Evolutionary conservation across 2,888 invertebrate genomes (phyloP).

Genomic region (Euspilapteryx auroguttella): DNA sequence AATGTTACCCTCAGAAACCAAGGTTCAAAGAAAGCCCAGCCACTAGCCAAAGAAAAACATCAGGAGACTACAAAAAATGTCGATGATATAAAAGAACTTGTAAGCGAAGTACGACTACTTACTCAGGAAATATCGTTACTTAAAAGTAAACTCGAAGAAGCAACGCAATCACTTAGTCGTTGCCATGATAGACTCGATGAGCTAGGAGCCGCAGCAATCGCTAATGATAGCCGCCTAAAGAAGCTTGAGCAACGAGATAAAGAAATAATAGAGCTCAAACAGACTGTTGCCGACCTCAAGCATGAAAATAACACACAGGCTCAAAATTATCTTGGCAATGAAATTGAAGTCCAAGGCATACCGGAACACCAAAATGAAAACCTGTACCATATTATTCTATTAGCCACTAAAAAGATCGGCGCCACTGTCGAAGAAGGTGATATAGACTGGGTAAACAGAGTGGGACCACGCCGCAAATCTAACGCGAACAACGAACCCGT

Average conservation of each 20-base stretch:
- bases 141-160: neutral
- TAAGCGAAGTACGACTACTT: neutral
- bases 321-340: neutral
- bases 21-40: neutral
- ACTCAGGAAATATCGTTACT: neutral
- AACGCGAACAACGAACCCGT: too few relatives aligned
- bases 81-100: neutral
- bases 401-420: neutral
- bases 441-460: conserved; percentile 1
- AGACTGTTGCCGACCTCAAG: neutral
- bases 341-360: conserved; percentile 1
- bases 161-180: neutral
- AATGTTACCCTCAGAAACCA: neutral
- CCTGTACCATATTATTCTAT: neutral
- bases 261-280: neutral
- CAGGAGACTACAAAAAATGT: too few relatives aligned
- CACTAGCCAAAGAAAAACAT: too few relatives aligned
- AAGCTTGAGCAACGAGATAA: neutral
- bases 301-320: conserved; percentile 1
- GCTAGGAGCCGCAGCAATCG: neutral
- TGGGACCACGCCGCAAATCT: neutral
- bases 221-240: neutral
- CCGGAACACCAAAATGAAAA: neutral
- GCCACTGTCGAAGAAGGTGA: neutral
- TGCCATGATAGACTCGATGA: neutral